phyloP scores from a whole-genome alignment of 1,140 invertebrate species.

The Mycetomoellerius zeteki region DNA sequence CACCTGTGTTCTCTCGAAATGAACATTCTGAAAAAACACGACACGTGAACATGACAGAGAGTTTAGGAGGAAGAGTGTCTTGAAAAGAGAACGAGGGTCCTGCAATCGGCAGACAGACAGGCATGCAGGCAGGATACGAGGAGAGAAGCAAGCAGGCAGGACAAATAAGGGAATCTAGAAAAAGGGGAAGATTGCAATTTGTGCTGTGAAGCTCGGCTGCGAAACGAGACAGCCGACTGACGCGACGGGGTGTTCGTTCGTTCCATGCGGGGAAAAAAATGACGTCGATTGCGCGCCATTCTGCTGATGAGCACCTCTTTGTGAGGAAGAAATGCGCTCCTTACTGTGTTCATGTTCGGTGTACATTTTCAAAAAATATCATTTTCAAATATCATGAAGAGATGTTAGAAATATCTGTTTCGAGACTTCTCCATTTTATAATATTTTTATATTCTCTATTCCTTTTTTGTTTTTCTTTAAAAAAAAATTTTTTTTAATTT shows the following conservation, averaged over 20 bases:
- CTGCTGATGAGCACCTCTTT: constrained; percentile 59
- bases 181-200: constrained; percentile 74
- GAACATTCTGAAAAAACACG: constrained; percentile 14
- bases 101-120: constrained; percentile 61
- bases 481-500: neutral
- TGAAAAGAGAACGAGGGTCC: constrained; percentile 44
- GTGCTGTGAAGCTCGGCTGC: constrained; percentile 62
- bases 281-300: constrained; percentile 52
- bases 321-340: constrained; percentile 13
- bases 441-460: neutral
- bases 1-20: constrained; percentile 29
- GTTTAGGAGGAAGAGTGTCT: neutral
- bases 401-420: neutral
- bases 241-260: constrained; percentile 46
- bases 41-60: constrained; percentile 67
- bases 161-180: constrained; percentile 76
- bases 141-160: constrained; percentile 36
- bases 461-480: neutral
- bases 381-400: neutral
- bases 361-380: constrained; percentile 23
- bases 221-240: constrained; percentile 72
- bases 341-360: neutral
- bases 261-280: constrained; percentile 40
- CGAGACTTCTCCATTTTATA: neutral
- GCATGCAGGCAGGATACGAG: constrained; percentile 15